Conservation (phyloP, 1,140 invertebrate genomes). For the Orchesella cincta region DNA sequence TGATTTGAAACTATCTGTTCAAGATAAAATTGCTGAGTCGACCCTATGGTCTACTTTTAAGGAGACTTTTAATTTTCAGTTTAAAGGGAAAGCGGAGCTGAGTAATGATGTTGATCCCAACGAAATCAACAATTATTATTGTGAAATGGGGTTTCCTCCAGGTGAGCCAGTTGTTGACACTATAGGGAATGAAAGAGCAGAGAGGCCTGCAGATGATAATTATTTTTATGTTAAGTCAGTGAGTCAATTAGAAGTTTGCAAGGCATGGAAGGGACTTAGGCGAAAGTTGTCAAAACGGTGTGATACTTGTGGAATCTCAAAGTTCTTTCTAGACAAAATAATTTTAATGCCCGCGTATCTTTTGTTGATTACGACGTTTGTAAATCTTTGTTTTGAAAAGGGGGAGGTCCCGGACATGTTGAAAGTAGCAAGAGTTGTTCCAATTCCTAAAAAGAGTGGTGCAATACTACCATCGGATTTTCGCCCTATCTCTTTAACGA, state of each 20-base stretch:
- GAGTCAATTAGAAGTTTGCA: background rate
- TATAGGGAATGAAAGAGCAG: background rate
- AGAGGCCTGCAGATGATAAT: background rate
- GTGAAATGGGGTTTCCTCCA: conserved; percentile 24
- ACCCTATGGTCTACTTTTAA: background rate
- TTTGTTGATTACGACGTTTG: background rate
- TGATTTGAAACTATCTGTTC: background rate
- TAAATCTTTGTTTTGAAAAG: background rate
- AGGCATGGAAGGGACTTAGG: background rate
- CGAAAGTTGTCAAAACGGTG: background rate
- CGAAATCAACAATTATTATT: conserved; percentile 6
- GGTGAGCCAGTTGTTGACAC: background rate
- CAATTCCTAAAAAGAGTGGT: background rate
- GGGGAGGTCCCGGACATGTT: background rate
- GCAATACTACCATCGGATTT: background rate
- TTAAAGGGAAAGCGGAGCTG: background rate
- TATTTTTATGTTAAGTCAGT: background rate
- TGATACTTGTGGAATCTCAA: background rate
- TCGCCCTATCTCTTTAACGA: background rate
- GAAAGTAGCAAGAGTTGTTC: background rate
- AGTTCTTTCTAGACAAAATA: background rate
- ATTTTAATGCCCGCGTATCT: background rate
- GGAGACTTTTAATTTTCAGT: background rate
- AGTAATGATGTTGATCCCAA: background rate
- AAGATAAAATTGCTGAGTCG: background rate